Percentiles rank a stretch among this genome's conserved stretches.
These are phyloP conservation scores for Diplodus sargus DNA, from an alignment of 2,797 vertebrate genomes.

Conservation along the genomic window DNA sequence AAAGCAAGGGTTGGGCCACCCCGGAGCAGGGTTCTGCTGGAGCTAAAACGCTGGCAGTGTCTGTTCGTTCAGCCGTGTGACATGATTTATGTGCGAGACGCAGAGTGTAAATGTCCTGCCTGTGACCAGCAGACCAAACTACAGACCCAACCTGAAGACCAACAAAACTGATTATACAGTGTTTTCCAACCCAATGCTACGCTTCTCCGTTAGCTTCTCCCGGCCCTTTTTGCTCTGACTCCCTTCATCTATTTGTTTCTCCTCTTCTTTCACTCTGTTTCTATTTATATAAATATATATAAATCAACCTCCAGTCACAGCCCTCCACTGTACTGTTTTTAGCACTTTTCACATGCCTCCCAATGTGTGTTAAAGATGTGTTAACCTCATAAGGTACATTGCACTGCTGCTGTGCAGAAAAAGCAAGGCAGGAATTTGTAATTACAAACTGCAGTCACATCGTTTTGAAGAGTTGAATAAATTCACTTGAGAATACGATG, in stretches of 20 bases:
- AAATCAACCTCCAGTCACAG: slow-evolving; percentile 13
- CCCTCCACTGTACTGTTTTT: slow-evolving; percentile 9
- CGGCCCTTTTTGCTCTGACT: slow-evolving; percentile 14
- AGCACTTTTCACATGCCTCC: slow-evolving; percentile 14
- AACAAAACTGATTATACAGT: slow-evolving; percentile 67
- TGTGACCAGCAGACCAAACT: slow-evolving; percentile 77
- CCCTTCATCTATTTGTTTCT: slow-evolving; percentile 35
- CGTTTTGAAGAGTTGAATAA: not conserved
- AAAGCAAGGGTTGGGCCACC: slow-evolving; percentile 40
- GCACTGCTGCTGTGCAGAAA: slow-evolving; percentile 2
- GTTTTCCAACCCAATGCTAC: slow-evolving; percentile 44
- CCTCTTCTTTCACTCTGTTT: slow-evolving; percentile 6
- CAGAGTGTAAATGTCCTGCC: slow-evolving; percentile 77
- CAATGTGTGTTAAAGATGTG: slow-evolving; percentile 31
- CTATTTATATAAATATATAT: too few species aligned
- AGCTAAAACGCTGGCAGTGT: slow-evolving; percentile 68
- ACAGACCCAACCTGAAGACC: slow-evolving; percentile 57
- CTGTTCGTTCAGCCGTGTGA: slow-evolving; percentile 76
- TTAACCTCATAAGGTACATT: not conserved
- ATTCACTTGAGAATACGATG: not conserved
- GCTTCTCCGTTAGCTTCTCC: slow-evolving; percentile 19
- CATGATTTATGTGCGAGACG: slow-evolving; percentile 83
- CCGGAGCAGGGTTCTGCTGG: slow-evolving; percentile 30
- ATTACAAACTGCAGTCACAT: not conserved
- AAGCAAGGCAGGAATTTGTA: not conserved